Evolutionary conservation across 2,888 invertebrate species (phyloP).

Genomic region (Pseudococcus viburni): DNA sequence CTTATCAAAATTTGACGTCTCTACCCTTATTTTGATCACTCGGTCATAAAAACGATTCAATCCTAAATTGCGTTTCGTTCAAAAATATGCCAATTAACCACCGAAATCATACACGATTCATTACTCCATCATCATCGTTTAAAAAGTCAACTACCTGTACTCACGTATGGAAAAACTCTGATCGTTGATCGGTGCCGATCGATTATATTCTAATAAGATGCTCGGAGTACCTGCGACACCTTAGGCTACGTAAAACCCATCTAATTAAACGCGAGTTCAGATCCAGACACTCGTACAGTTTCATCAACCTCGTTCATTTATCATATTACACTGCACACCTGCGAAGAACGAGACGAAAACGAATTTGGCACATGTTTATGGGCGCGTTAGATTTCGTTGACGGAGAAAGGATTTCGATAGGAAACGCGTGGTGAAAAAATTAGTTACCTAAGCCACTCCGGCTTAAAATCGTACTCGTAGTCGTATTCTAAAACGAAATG

Average conservation of each 20-base stretch:
- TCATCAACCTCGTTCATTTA: not conserved
- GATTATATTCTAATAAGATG: slow-evolving; percentile 7
- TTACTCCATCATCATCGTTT: not conserved
- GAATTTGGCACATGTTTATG: slow-evolving; percentile 20
- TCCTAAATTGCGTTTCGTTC: not conserved
- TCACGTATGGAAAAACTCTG: not conserved
- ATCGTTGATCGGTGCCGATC: not conserved
- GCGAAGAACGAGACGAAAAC: not conserved
- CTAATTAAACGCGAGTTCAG: not conserved
- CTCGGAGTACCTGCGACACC: not conserved
- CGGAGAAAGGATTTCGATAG: slow-evolving; percentile 9
- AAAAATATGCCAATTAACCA: not conserved
- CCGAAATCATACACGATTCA: not conserved
- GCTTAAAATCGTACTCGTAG: not conserved
- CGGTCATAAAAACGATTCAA: too few species aligned
- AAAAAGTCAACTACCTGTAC: slow-evolving; percentile 3
- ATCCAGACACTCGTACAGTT: not conserved
- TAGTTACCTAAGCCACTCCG: not conserved
- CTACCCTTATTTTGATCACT: too few species aligned
- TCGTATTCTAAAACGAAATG: not conserved
- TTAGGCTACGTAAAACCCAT: not conserved
- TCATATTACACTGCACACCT: not conserved
- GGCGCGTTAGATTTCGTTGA: not conserved
- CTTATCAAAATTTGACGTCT: too few species aligned
- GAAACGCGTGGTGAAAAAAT: slow-evolving; percentile 3